Base-by-base conservation (phyloP, 2,888 invertebrate genomes). In the Noctua fimbriata region DNA sequence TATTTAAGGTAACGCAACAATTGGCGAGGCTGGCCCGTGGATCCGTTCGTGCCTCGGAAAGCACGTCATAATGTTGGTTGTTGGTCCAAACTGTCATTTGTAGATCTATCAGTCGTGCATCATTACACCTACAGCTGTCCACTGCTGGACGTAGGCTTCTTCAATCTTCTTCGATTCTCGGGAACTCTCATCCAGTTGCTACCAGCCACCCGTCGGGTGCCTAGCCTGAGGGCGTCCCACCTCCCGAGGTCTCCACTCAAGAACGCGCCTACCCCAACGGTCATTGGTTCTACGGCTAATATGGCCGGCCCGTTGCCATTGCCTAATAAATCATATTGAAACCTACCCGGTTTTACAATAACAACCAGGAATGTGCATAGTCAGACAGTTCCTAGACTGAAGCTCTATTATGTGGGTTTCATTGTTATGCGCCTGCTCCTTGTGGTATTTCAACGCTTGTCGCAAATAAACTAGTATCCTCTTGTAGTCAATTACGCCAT, bases 291-390 rank as follows among this genome's bases (percentile, higher is more conserved):
- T 55, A 24, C 10, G 4, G 55, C 55, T 12, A 4, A n/a, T 12
- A n/a, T n/a, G 4, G 12, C 55, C 55, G 55, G 55, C 55, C 55
- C 5, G 24, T 52, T 52, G 9, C 52, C 24, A 49, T 49, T 49
- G 18, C 16, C 5, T 47, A 16, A 18, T 49, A 49, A 18, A 49
- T 49, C 49, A 18, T 49, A 52, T 24, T 55, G 24, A 3, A 55
- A n/a, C 58, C 0, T n/a, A 58, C 58, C 95, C 95, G 0, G 77
- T 28, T 21, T 78, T 89, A 77, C 95, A 95, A 58, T 85, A 95
- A 49, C 95, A 95, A 0, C 95, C 95, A 0, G 94, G 90, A 0
- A 92, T 36, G 1, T 85, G 86, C 0, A 92, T 24, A 0, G 88
- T 87, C 1, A 93, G 28, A 21, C 95, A 95, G n/a, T 91, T 87